Evolutionary conservation across 2,113 vertebrate genomes (phyloP).

Genomic region (Solea senegalensis): DNA sequence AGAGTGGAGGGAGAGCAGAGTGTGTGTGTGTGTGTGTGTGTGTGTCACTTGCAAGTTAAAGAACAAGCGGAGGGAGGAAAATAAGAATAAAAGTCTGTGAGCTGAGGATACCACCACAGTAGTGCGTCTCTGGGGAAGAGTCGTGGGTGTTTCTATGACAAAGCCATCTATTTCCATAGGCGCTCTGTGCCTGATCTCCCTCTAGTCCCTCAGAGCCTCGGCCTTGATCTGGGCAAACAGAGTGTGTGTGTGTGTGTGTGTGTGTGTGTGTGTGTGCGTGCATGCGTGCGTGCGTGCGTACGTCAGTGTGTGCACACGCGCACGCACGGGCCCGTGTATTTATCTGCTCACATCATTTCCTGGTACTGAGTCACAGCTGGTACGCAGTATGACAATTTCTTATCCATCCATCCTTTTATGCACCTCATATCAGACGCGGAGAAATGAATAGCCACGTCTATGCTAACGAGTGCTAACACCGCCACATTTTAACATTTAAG

Average conservation of each 20-base stretch:
- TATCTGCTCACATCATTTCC: conserved; percentile 81
- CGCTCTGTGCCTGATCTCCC: conserved; percentile 89
- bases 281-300: background rate
- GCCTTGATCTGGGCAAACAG: conserved; percentile 95
- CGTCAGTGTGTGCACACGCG: background rate
- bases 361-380: conserved; percentile 90
- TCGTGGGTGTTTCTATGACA: conserved; percentile 72
- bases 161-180: conserved; percentile 86
- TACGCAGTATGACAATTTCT: conserved; percentile 88
- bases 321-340: conserved; percentile 52
- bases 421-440: conserved; percentile 78
- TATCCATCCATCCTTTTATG: conserved; percentile 43
- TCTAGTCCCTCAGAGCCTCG: conserved; percentile 90
- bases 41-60: conserved; percentile 34
- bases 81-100: conserved; percentile 40
- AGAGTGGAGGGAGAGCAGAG: conserved; percentile 8
- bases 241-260: conserved; percentile 25
- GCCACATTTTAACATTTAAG: conserved; percentile 80
- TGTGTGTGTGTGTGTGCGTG: background rate
- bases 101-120: conserved; percentile 49
- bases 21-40: background rate
- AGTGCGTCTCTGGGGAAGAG: conserved; percentile 47
- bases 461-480: conserved; percentile 91
- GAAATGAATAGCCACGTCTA: conserved; percentile 87
- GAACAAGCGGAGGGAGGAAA: conserved; percentile 28